phyloP scores from a whole-genome alignment of 2,113 vertebrate species.

The Symphodus melops region DNA sequence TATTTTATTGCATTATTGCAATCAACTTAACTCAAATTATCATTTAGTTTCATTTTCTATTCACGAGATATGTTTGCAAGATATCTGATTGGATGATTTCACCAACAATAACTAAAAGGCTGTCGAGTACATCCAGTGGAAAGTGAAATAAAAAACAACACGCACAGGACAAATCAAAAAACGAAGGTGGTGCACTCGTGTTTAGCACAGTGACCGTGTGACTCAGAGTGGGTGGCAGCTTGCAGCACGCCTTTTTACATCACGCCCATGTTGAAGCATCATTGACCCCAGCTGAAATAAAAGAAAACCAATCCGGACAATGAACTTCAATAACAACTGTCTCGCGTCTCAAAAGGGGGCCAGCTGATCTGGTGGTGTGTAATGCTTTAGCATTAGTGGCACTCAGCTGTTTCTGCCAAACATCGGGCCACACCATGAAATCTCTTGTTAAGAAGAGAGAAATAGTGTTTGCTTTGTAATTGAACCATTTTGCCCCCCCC shows the following conservation, averaged over 20 bases:
- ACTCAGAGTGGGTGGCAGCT: conserved; percentile 84
- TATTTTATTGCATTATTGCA: too few species aligned
- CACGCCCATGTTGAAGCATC: conserved; percentile 92
- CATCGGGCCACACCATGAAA: conserved; percentile 96
- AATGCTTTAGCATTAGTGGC: conserved; percentile 93
- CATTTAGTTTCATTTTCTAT: too few species aligned
- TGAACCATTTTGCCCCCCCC: conserved; percentile 96
- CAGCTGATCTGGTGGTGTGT: conserved; percentile 89
- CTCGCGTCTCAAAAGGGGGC: conserved; percentile 87
- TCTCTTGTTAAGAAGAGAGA: conserved; percentile 99
- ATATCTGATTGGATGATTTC: background rate
- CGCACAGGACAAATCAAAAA: conserved; percentile 17
- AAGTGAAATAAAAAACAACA: background rate
- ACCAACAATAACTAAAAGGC: background rate
- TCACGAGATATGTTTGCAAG: too few species aligned
- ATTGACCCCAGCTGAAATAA: conserved; percentile 98
- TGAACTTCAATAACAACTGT: conserved; percentile 98
- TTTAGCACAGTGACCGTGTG: conserved; percentile 77
- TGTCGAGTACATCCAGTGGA: background rate
- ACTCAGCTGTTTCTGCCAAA: conserved; percentile 96
- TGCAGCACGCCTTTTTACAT: conserved; percentile 89
- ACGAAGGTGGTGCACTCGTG: background rate
- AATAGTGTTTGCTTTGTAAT: conserved; percentile 99
- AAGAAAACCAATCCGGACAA: conserved; percentile 88
- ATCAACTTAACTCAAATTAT: too few species aligned